phyloP scores from a whole-genome alignment of 2,797 vertebrate species.

The Tenualosa thibaudeaui region DNA sequence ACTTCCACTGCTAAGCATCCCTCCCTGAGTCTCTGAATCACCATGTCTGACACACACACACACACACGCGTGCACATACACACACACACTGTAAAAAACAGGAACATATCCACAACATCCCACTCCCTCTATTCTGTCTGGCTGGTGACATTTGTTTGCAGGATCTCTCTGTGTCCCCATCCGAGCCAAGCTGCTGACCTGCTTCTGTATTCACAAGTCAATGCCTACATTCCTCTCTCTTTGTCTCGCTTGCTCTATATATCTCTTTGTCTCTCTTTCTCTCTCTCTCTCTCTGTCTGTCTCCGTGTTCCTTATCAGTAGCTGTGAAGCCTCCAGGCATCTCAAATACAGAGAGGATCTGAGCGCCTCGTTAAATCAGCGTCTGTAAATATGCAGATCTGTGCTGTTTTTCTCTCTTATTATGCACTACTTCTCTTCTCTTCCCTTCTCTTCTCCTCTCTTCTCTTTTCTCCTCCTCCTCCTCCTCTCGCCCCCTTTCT shows the following conservation, averaged over 20 bases:
- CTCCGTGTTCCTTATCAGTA: not conserved
- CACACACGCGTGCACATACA: not conserved
- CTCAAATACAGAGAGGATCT: not conserved
- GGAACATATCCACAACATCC: not conserved
- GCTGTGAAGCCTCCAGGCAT: not conserved
- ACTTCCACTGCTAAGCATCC: not conserved
- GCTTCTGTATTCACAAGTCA: not conserved
- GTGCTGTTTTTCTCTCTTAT: not conserved
- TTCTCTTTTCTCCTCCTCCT: not conserved
- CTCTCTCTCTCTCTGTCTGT: not conserved
- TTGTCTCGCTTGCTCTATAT: not conserved
- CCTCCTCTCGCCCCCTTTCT: slow-evolving; percentile 24
- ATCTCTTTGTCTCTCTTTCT: too few species aligned
- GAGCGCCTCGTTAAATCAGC: not conserved
- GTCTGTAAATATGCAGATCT: slow-evolving; percentile 4
- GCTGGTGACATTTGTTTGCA: not conserved
- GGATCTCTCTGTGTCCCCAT: not conserved
- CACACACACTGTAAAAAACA: not conserved
- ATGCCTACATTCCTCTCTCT: not conserved
- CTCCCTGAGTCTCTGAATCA: too few species aligned
- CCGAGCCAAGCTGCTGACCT: not conserved
- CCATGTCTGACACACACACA: too few species aligned
- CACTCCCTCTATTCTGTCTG: not conserved
- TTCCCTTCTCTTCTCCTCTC: not conserved
- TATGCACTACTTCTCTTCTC: too few species aligned